Evolutionary conservation across 2,113 vertebrate species (phyloP).

Genomic region (Cairina moschata): DNA sequence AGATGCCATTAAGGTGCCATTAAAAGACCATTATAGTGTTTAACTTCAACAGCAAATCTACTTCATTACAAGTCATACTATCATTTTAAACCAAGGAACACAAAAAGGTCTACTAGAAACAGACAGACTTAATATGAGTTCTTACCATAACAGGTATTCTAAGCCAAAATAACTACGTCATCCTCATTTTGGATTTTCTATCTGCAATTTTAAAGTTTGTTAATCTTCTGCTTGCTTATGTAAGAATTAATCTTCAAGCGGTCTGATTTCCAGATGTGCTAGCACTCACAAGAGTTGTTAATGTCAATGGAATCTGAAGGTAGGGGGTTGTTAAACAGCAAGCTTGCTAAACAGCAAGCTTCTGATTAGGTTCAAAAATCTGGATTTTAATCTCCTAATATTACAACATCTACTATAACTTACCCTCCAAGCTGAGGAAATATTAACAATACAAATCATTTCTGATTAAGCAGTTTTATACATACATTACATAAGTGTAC

Average conservation of each 20-base stretch:
- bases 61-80: constrained; percentile 13
- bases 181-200: background rate
- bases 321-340: background rate
- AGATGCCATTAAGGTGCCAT: constrained; percentile 49
- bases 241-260: background rate
- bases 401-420: background rate
- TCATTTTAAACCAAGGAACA: constrained; percentile 26
- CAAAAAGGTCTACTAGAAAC: background rate
- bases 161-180: background rate
- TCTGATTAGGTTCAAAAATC: background rate
- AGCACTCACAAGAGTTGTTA: background rate
- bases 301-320: background rate
- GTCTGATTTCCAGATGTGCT: background rate
- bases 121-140: background rate
- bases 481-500: background rate
- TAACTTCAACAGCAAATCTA: constrained; percentile 25
- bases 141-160: background rate
- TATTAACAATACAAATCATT: background rate
- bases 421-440: background rate
- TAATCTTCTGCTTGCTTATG: background rate
- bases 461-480: background rate
- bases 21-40: constrained; percentile 48
- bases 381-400: background rate
- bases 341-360: background rate
- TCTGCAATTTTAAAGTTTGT: background rate